These are phyloP conservation scores for Bombus superbus DNA, from an alignment of 1,140 invertebrate species.

Conservation along the genomic window DNA sequence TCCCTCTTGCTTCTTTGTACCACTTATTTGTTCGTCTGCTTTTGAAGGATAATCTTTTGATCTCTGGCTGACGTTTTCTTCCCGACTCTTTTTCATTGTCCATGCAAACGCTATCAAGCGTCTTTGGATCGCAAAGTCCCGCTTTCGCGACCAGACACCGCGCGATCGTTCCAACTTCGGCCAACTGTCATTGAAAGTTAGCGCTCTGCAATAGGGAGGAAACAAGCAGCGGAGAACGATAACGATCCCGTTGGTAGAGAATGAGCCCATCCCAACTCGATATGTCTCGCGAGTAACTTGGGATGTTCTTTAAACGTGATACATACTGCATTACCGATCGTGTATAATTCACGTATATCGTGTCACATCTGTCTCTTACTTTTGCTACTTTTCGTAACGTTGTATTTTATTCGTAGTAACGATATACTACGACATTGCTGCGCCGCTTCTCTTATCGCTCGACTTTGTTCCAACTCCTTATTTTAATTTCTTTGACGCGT, in stretches of 20 bases:
- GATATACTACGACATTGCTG: too few species aligned
- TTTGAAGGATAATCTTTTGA: conserved; percentile 21
- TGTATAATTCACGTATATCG: not conserved
- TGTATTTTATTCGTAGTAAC: too few species aligned
- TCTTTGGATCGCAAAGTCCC: conserved; percentile 13
- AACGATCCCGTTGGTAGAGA: conserved; percentile 5
- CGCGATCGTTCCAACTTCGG: conserved; percentile 11
- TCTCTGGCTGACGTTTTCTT: conserved; percentile 10
- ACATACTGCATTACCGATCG: not conserved
- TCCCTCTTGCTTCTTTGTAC: not conserved
- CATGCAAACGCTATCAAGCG: conserved; percentile 26
- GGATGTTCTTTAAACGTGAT: not conserved
- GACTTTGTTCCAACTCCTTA: too few species aligned
- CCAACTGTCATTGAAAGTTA: conserved; percentile 29
- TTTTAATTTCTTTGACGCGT: too few species aligned
- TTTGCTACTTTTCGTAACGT: too few species aligned
- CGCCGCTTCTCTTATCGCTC: too few species aligned
- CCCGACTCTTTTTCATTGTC: conserved; percentile 1
- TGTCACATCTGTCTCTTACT: not conserved
- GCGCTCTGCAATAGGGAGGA: not conserved
- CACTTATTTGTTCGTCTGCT: conserved; percentile 4
- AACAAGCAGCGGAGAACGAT: not conserved
- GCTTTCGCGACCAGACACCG: conserved; percentile 13
- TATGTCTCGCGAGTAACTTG: not conserved
- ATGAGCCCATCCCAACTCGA: not conserved